Evolutionary conservation across 2,888 invertebrate genomes (phyloP), one percentile per base, ranked within the genome.

Genomic region (Chloroclysta siterata): DNA sequence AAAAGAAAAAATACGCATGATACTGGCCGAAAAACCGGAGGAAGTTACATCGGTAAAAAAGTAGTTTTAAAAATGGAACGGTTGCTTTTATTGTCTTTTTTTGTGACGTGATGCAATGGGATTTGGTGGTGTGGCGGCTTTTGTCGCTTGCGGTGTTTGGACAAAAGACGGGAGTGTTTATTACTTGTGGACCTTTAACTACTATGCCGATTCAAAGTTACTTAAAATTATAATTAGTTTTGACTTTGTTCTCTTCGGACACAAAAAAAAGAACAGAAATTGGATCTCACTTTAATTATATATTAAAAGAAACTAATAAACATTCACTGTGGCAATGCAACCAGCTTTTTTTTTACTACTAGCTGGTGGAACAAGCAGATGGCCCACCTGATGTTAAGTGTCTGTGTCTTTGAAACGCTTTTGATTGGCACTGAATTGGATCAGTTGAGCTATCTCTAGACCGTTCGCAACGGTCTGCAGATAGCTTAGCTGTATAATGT

Each of bases 41-140:
- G 78, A 78, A 79, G 80, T 75, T 76, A 75, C 77, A 75, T 73
- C 68, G 56, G 68, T 75, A 66, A 77, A 81, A 83, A 81, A 79
- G 76, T 74, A 74, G 74, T 75, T 79, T 71, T 69, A 76, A 76
- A 79, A 80, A 73, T 73, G 78, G 74, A 75, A 75, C 74, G 71
- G 77, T 64, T 52, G 65, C 58, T 64, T 66, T 77, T 76, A 71
- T 77, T 75, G 74, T 75, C 65, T 65, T 74, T 71, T 71, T 72
- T 72, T 72, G 66, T 71, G 64, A 63, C 39, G 33, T 69, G 64
- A 74, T 72, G 68, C 72, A 79, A 76, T 75, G 72, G 75, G 63
- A 69, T 70, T 72, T 74, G 73, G 10, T 22, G 22, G 70, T 42
- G 46, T 55, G 60, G 76, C 74, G 65, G 70, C 67, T 72, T 75